Conservation (phyloP, 2,888 invertebrate species). For the Adelognathus sp. region DNA sequence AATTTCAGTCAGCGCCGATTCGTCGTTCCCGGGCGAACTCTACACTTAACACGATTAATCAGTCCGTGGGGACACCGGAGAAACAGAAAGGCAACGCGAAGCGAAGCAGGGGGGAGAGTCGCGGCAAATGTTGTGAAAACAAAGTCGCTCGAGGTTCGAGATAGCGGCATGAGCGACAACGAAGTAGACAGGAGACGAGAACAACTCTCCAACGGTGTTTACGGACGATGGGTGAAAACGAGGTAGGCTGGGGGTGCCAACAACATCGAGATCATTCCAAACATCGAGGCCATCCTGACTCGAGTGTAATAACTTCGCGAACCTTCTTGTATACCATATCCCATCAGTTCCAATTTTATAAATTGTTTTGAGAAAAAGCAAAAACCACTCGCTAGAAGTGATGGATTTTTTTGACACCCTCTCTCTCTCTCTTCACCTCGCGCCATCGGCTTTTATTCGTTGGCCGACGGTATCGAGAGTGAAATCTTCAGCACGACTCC, state of each 20-base stretch:
- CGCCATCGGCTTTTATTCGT: constrained; percentile 1
- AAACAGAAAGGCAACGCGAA: not conserved
- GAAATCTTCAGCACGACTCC: too few relatives aligned
- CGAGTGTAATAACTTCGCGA: constrained; percentile 60
- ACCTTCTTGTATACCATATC: constrained; percentile 47
- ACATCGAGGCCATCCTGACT: constrained; percentile 56
- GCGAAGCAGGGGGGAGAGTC: not conserved
- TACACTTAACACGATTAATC: constrained; percentile 66
- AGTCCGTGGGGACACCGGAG: constrained; percentile 52
- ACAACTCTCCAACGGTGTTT: constrained; percentile 52
- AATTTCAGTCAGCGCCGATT: constrained; percentile 12
- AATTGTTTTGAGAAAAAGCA: constrained; percentile 74
- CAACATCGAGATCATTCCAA: constrained; percentile 70
- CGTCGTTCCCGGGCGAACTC: constrained; percentile 31
- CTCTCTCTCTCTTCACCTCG: constrained; percentile 23
- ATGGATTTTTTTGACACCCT: not conserved
- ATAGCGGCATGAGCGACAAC: constrained; percentile 46
- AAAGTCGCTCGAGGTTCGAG: constrained; percentile 35
- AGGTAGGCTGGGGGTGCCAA: constrained; percentile 20
- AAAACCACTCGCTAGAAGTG: constrained; percentile 57
- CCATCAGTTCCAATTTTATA: constrained; percentile 64
- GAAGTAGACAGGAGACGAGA: constrained; percentile 26
- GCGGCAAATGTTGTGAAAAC: constrained; percentile 68
- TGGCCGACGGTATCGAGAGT: constrained; percentile 40
- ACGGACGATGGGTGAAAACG: constrained; percentile 30